Conservation (phyloP, 35 echinoderm and acorn worm species). For the Heliocidaris erythrogramma region DNA sequence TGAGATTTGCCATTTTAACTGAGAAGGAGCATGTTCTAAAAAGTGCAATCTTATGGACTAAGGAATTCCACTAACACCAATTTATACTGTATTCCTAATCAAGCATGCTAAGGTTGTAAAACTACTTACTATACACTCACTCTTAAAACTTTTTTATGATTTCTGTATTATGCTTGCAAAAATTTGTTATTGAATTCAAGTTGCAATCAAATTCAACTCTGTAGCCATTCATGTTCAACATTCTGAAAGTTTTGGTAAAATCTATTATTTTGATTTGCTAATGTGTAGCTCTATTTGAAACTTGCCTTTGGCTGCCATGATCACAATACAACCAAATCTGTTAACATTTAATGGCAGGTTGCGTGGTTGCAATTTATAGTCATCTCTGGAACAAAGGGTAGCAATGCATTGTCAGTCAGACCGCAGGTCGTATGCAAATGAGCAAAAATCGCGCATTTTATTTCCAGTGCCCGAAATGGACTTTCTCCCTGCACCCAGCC, state of each 20-base stretch:
- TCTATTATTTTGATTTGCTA: too few relatives aligned
- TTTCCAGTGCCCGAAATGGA: too few relatives aligned
- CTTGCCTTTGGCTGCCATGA: neutral
- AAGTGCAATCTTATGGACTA: neutral
- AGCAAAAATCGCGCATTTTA: too few relatives aligned
- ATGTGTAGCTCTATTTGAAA: neutral
- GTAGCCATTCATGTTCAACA: neutral
- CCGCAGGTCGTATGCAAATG: too few relatives aligned
- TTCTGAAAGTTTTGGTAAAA: too few relatives aligned
- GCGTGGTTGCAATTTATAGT: too few relatives aligned
- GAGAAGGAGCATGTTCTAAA: neutral
- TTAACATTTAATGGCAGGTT: neutral
- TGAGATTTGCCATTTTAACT: neutral
- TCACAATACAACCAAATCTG: neutral
- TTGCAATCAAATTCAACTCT: neutral
- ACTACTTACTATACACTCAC: neutral
- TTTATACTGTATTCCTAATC: neutral
- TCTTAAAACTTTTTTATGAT: neutral
- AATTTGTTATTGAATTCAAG: neutral
- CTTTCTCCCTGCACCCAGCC: too few relatives aligned
- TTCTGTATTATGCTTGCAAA: neutral
- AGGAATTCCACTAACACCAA: neutral
- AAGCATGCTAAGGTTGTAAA: neutral
- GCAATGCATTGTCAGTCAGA: too few relatives aligned
- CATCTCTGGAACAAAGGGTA: too few relatives aligned